Base-by-base conservation (phyloP, 2,113 vertebrate species). In the Thymallus thymallus region DNA sequence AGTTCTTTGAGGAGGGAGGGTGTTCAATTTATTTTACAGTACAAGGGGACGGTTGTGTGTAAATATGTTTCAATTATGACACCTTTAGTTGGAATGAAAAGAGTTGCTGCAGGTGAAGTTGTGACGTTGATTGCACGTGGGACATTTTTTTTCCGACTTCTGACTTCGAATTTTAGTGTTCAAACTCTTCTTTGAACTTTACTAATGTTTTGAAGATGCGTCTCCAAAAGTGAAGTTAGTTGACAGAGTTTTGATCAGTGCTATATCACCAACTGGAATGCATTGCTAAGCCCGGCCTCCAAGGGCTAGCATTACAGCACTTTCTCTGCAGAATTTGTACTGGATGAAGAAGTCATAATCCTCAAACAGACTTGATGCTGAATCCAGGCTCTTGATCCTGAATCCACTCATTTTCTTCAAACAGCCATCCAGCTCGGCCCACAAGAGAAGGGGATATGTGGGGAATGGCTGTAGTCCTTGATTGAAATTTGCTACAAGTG, bases 381-480 rank as follows among this genome's bases (percentile, higher is more conserved):
- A 91, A 90, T 92, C 88, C 92, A 69, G 89, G 78, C 90, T 91
- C 90, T 92, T 86, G 89, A 92, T 93, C 87, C 91, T 90, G 86
- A 79, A 82, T 87, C 86, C 86, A 88, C 83, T 95, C 82, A 81
- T 91, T 92, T 91, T 83, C 88, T 93, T 94, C 92, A 91, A 93
- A 94, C 92, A 83, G 69, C 6, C 55, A 68, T 75, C 72, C 69
- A 68, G 67, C 82, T 85, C 46, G 73, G 79, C 81, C 88, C 87
- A 86, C 91, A 91, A 91, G 83, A 89, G 77, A 73, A 76, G 80
- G 3, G 69, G 81, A 73, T 89, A 79, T 87, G 82, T 86, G 87
- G 88, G 80, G 87, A 89, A 88, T 60, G 83, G 74, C 76, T 78
- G 85, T 79, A 81, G 7, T 71, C 90, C 83, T 86, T 77, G 78